A percentile compares a stretch with the other conserved stretches of the same genome.
Evolutionary conservation across 2,888 invertebrate genomes (phyloP).

Genomic region (Luperina testacea): DNA sequence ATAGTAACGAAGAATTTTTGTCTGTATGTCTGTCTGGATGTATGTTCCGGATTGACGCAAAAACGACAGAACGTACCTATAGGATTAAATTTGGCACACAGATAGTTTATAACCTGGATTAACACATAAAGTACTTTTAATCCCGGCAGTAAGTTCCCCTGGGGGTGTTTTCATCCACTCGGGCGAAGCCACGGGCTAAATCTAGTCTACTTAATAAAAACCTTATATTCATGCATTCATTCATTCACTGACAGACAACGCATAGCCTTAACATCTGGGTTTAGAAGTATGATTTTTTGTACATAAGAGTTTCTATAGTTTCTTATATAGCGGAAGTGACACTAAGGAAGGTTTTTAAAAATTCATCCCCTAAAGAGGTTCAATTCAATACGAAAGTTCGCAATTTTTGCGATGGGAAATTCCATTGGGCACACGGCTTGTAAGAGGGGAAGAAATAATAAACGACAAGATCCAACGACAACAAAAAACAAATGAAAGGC

Average conservation of each 20-base stretch:
- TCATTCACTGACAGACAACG: no score
- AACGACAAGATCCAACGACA: not conserved
- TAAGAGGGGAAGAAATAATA: not conserved
- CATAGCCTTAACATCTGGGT: not conserved
- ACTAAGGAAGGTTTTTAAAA: not conserved
- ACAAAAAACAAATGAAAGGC: conserved; percentile 2
- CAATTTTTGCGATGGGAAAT: not conserved
- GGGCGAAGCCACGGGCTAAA: not conserved
- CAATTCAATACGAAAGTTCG: not conserved
- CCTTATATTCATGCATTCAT: not conserved
- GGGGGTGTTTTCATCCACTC: no score
- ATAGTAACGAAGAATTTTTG: not conserved
- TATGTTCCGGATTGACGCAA: no score
- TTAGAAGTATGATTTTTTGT: not conserved
- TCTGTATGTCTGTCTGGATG: not conserved
- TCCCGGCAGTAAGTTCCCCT: no score
- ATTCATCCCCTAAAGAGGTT: not conserved
- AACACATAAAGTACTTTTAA: no score
- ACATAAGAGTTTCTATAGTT: no score
- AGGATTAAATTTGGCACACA: no score
- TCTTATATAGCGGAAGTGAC: no score
- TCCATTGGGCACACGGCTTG: not conserved
- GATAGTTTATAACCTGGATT: no score
- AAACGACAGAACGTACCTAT: no score
- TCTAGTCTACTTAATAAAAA: not conserved